Percentiles rank a stretch among this genome's conserved stretches.
Evolutionary conservation across 2,797 vertebrate genomes (phyloP).

Genomic region (Erpetoichthys calabaricus): DNA sequence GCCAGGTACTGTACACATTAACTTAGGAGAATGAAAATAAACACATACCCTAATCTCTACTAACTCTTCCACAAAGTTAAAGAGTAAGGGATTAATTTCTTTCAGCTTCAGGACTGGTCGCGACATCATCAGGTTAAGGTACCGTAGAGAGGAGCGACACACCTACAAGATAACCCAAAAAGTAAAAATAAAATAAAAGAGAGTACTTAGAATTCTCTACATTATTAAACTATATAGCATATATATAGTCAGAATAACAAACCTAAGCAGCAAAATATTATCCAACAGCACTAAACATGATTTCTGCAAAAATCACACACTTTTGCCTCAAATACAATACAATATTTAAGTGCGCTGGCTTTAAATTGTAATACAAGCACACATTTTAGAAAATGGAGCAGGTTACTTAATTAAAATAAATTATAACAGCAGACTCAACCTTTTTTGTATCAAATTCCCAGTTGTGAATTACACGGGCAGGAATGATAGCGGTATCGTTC

Average conservation of each 20-base stretch:
- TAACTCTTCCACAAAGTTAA: constrained; percentile 93
- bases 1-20: too few species aligned
- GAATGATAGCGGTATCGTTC: constrained; percentile 81
- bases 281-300: too few species aligned
- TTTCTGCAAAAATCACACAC: too few species aligned
- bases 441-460: constrained; percentile 91
- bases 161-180: constrained; percentile 47
- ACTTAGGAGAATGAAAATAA: not conserved
- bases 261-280: too few species aligned
- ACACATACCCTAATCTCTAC: constrained; percentile 84
- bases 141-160: constrained; percentile 86
- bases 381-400: too few species aligned
- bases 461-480: constrained; percentile 88
- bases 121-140: constrained; percentile 79
- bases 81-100: constrained; percentile 88
- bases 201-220: too few species aligned
- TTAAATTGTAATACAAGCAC: too few species aligned
- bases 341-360: too few species aligned
- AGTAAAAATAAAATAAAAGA: not conserved
- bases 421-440: constrained; percentile 26
- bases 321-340: too few species aligned
- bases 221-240: too few species aligned
- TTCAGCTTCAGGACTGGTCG: constrained; percentile 80
- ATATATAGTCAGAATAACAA: too few species aligned
- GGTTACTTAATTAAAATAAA: too few species aligned